Conservation (phyloP, 2,797 vertebrate genomes). For the Luscinia luscinia region DNA sequence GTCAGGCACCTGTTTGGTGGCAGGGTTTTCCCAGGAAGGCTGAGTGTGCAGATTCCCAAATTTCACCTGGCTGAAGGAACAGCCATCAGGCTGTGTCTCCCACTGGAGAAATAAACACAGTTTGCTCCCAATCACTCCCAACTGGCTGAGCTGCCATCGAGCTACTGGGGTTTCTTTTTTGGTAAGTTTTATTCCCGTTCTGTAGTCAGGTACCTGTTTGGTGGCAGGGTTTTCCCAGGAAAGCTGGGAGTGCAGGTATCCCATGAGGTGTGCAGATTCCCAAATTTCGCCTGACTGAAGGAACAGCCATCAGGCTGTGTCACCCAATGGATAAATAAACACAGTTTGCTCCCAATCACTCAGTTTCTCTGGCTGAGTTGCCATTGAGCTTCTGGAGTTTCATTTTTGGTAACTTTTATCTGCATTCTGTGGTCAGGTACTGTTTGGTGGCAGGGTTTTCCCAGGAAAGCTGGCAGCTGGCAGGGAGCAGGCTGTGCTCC, state of each 20-base stretch:
- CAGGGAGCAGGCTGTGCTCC: neutral
- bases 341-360: neutral
- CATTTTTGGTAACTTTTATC: neutral
- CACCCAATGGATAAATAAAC: neutral
- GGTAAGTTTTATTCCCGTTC: accelerated
- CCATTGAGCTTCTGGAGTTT: neutral
- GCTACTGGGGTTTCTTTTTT: neutral
- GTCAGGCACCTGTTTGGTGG: too few species aligned
- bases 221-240: neutral
- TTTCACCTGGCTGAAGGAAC: too few species aligned
- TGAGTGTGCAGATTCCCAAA: neutral
- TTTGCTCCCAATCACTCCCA: neutral
- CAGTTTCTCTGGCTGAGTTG: neutral
- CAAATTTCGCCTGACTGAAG: too few species aligned
- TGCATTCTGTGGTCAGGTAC: accelerated
- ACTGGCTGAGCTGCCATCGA: neutral
- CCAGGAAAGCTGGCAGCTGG: neutral
- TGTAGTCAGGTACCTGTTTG: neutral
- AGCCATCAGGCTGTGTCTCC: neutral
- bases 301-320: accelerated
- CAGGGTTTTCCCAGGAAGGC: too few species aligned
- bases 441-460: neutral
- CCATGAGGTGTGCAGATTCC: too few species aligned
- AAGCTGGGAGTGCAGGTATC: neutral
- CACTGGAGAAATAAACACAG: neutral